Base-by-base conservation (phyloP, 2,888 invertebrate genomes). In the Laspeyria flexula region DNA sequence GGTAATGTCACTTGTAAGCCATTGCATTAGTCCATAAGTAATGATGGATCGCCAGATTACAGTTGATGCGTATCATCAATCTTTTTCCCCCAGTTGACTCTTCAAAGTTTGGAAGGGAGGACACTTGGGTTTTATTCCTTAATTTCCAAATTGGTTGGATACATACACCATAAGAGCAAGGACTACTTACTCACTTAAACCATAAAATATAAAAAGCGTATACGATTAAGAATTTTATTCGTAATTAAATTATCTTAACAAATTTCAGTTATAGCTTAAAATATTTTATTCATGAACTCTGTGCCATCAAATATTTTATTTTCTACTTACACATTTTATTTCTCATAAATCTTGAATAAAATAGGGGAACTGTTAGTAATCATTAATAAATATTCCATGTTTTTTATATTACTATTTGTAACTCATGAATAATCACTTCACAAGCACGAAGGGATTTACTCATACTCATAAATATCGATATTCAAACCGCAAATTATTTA, bases 1-100 rank as follows among this genome's bases (percentile, higher is more conserved):
- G 27, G 15, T 25, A 12, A 7, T 18, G 35, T 3, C 51, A 60
- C 25, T 45, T 60, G 37, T 42, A 57, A 65, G 56, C 65, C 57
- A 55, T 49, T 61, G 52, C 47, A 57, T 40, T 39, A 60, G 48
- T 42, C 43, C 48, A 56, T 55, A 58, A 58, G 51, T 48, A 62
- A 64, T 66, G 64, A 64, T 62, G 49, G 66, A 64, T 64, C 44
- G 66, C 51, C 42, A 58, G 62, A 64, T 66, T 62, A 66, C 37
- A 43, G 43, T 41, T 39, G 43, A 58, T 51, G 54, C 48, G 54
- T 58, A 40, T 55, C 62, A 64, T 64, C 66, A 64, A 64, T 64
- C 64, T 61, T 16, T 34, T 45, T 51, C 46, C 64, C 63, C 55
- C 21, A 47, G 49, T 51, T 62, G 51, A 54, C 58, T 66, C 62